Base-by-base conservation (phyloP, 2,797 vertebrate species). In the Lithobates sylvaticus region DNA sequence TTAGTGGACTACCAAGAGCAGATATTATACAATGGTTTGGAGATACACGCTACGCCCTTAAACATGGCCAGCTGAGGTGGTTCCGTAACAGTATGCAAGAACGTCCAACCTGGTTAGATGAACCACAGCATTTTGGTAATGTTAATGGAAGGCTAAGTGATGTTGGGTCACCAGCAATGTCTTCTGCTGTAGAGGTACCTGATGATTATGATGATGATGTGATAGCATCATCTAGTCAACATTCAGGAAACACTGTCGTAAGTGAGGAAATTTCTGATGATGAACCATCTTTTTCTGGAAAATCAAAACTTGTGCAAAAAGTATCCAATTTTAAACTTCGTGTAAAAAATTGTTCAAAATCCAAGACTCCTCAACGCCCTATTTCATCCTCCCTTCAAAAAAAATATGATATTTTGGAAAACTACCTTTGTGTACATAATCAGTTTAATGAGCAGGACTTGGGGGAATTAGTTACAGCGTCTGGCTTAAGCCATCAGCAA, bases 21-120 rank as follows among this genome's bases (percentile, higher is more conserved):
- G 97, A 98, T 82, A 95, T 98, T 47, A 97, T 97, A 89, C 97
- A 97, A 88, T 98, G 97, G 97, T 98, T 98, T 89, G 97, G 97
- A 65, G 97, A 98, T 89, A 98, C 97, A 0, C 95, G 97, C 5
- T 98, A 97, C 65, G 97, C 97, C 0, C 95, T 98, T 74, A 98
- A 97, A 90, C 97, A 98, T 1, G 97, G 97, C 21, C 96, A 98
- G 74, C 92, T 98, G 76, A 96, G 95, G 78, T 98, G 97, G 97
- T 97, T 98, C 86, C 95, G 96, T 83, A 96, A 96, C 84, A 93
- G 91, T 0, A 93, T 95, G 21, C 89, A 88, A 89, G 42, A 91
- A 58, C 89, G 89, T 61, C 82, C 83, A 23, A 34, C 86, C 73
- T 86, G 87, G 87, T 39, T 84, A 16, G 87, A 85, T 77, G 78